phyloP scores from a whole-genome alignment of 2,797 vertebrate species.

The Peromyscus eremicus region DNA sequence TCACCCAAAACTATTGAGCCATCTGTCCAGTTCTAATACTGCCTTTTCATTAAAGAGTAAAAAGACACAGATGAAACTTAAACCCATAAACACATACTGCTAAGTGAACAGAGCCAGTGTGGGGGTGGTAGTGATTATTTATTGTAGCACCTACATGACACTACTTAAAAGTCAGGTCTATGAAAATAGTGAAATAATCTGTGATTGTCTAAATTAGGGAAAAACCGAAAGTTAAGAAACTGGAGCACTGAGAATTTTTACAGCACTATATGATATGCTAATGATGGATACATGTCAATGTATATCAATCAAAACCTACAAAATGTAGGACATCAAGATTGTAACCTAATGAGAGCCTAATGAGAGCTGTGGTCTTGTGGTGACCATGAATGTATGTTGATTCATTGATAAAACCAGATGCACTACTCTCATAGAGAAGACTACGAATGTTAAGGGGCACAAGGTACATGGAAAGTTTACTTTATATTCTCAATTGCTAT shows the following conservation, averaged over 20 bases:
- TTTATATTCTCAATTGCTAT: neutral
- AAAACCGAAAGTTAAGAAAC: accelerated
- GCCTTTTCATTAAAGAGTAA: neutral
- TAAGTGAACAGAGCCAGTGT: neutral
- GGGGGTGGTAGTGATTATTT: neutral
- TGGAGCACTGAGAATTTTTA: neutral
- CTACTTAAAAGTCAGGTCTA: neutral
- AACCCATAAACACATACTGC: neutral
- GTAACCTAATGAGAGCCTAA: neutral
- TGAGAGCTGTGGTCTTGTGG: neutral
- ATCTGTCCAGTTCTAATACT: neutral
- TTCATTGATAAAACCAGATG: neutral
- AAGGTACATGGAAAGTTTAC: neutral
- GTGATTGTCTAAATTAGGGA: neutral
- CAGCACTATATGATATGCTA: neutral
- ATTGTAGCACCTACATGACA: too few species aligned
- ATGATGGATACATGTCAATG: neutral
- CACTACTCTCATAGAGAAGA: neutral
- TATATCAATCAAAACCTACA: neutral
- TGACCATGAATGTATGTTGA: neutral
- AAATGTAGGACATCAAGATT: neutral
- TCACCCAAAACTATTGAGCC: neutral
- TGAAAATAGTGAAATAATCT: neutral
- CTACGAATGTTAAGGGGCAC: accelerated
- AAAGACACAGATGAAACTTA: neutral